Evolutionary conservation across 2,113 vertebrate genomes (phyloP), one percentile per base, ranked within the genome.

Genomic region (Sylvia atricapilla): DNA sequence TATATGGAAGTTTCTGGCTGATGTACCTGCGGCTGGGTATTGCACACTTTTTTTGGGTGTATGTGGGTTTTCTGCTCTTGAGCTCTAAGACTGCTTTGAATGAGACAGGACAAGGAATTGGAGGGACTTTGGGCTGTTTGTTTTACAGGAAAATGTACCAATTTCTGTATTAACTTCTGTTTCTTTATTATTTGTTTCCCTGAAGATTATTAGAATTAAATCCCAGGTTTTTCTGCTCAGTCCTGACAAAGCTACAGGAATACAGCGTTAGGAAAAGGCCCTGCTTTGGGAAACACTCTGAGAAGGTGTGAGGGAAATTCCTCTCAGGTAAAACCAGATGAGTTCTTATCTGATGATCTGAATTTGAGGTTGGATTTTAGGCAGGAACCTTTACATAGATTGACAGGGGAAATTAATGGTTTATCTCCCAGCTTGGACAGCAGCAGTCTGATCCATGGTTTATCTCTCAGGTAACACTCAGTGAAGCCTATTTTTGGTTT

Each of bases 1-100:
- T 31, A 2, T 7, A 0, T 27, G 33, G 30, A 15, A 35, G 18
- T 24, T 84, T 74, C 19, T 41, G 1, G 21, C 30, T 8, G 1
- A 6, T 6, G 3, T 10, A 8, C 4, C 3, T 56, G 33, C 41
- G 84, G 28, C 17, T 89, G 64, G 25, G 13, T 39, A 4, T 11
- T 41, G 27, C 27, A 41, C 60, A 63, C 37, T 35, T 41, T 50
- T 14, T 73, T 43, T 46, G 6, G 43, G 7, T 13, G 1, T 6
- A 0, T 15, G 11, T 23, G 28, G 16, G 16, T 5, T 58, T 69
- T 62, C 6, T 84, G 12, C 24, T 8, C 33, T 43, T 81, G 20
- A 78, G 19, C n/a, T 66, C 53, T 28, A 24, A 30, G 67, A 13
- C 6, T 52, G 15, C 46, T 64, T 56, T 53, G 68, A 24, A 30